Base-by-base conservation (phyloP, 2,113 vertebrate species). In the Stegostoma tigrinum region DNA sequence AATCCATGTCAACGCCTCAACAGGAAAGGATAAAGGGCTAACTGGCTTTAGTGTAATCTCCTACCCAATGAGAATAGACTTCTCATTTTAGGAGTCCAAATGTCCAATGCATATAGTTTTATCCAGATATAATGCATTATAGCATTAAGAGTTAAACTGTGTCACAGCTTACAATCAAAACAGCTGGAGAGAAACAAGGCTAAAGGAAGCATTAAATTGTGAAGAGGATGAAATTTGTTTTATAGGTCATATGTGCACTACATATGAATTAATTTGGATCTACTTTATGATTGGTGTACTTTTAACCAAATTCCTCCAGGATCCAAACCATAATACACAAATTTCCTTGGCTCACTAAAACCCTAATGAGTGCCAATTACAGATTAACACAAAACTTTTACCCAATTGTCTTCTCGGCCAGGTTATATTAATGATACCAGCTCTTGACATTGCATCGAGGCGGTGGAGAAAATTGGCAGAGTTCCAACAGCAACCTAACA, bases 11-110 rank as follows among this genome's bases (percentile, higher is more conserved):
- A 24, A 66, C 38, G 89, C 89, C 34, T 93, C 19, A 67, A 93
- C 89, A 66, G 89, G 61, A 93, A 93, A 93, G 48, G 52, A 90
- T 90, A 90, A 64, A 90, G 87, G 87, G 30, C 87, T 90, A 61
- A 90, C 61, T 67, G 66, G 34, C 61, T 38, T 93, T 67, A 66
- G 38, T 66, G 30, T 93, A 93, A 93, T 64, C 61, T 93, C 34
- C 21, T 61, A 66, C 61, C 61, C 89, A 93, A 67, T 93, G 89
- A 93, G 34, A 66, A 38, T 24, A 89, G 5, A 93, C 38, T 83
- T 83, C 38, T 38, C 80, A n/a, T 66, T 66, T 66, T 17, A 93
- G n/a, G 61, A 93, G 55, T 23, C 38, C 34, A 93, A 66, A 93
- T 66, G 61, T 67, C 89, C 61, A 93, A 64, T 38, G 89, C 55